A percentile compares a stretch with the other conserved stretches of the same genome.
Conservation (phyloP, 2,113 vertebrate genomes). For the Hypomesus transpacificus region DNA sequence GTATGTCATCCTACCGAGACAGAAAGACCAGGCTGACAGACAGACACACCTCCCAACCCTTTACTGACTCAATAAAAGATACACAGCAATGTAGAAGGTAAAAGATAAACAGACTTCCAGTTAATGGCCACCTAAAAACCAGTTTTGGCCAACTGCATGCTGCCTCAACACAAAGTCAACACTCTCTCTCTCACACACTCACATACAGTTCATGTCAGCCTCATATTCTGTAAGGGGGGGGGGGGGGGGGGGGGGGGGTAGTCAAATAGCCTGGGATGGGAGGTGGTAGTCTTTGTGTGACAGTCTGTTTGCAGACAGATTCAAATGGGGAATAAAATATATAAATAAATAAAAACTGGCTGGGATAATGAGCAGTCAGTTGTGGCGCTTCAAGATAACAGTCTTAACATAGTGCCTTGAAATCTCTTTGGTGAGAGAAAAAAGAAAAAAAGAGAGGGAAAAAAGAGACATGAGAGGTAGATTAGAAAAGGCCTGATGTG, state of each 20-base stretch:
- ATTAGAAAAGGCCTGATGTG: constrained; percentile 41
- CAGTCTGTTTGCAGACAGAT: neutral
- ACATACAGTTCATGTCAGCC: neutral
- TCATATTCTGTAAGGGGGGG: neutral
- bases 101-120: no score
- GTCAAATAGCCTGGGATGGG: neutral
- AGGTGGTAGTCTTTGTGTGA: neutral
- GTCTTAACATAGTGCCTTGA: constrained; percentile 7
- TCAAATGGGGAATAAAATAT: neutral
- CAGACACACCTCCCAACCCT: no score
- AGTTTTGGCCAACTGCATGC: no score
- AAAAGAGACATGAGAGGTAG: constrained; percentile 23
- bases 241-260: neutral
- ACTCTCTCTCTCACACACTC: neutral
- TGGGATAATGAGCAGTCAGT: constrained; percentile 4
- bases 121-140: no score
- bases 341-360: constrained; percentile 10
- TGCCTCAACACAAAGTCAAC: no score
- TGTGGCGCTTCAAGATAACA: constrained; percentile 31
- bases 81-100: no score
- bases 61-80: no score
- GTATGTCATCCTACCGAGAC: no score
- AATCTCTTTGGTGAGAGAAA: constrained; percentile 8
- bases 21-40: no score
- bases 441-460: constrained; percentile 14